Percentiles rank a stretch among this genome's conserved stretches.
These are phyloP conservation scores for Strigamia maritima DNA, from an alignment of 2,888 invertebrate genomes.

Conservation along the genomic window DNA sequence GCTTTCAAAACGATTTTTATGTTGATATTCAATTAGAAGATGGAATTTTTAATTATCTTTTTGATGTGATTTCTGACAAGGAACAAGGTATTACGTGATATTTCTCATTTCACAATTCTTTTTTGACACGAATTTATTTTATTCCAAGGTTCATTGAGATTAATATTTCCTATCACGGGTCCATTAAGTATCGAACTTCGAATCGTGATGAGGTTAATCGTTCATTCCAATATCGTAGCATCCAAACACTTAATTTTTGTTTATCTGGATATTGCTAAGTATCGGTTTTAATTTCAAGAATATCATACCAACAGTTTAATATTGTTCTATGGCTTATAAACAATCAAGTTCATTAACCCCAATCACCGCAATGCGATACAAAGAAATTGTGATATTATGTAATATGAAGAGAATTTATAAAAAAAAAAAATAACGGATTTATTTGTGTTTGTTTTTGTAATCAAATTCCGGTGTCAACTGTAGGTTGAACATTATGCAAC, in stretches of 20 bases:
- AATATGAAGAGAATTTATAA: no score
- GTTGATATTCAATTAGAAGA: conserved; percentile 4
- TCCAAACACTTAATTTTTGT: conserved; percentile 12
- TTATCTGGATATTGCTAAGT: background rate
- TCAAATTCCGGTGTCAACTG: no score
- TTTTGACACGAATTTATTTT: background rate
- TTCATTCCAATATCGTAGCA: conserved; percentile 2
- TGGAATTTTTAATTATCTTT: background rate
- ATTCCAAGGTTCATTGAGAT: background rate
- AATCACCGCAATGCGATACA: no score
- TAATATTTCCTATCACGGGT: background rate
- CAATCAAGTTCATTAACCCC: no score
- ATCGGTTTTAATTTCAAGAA: background rate
- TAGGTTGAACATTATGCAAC: no score
- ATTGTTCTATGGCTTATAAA: no score
- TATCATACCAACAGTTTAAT: no score
- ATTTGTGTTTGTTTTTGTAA: no score
- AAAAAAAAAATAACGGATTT: no score
- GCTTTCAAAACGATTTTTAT: background rate
- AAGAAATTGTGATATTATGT: no score
- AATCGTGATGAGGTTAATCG: background rate
- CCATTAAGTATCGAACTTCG: background rate
- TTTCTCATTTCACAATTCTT: background rate
- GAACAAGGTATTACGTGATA: background rate
- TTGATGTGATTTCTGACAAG: background rate